Base-by-base conservation (phyloP, 35 echinoderm and acorn worm species). In the Acanthaster planci region DNA sequence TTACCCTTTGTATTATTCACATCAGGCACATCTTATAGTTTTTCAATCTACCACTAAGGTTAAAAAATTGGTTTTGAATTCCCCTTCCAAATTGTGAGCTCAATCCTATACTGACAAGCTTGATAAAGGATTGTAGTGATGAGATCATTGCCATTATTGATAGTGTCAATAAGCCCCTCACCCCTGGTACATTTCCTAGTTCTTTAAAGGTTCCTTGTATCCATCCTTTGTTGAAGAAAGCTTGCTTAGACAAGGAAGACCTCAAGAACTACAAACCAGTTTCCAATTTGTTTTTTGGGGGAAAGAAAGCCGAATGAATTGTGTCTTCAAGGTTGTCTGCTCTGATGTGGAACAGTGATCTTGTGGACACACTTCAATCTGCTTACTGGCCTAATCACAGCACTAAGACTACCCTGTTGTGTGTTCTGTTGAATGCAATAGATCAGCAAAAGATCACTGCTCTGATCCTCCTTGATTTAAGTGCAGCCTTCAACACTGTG, bases 141-240 rank as follows among this genome's bases (percentile, higher is more conserved):
- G 79, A 39, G 17, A 34, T 89, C 51, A 57, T 58, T 76, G 78
- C 87, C 36, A n/a, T 27, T 51, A 82, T 89, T 15, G 68, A 55
- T 14, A 89, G 82, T 82, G 40, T 89, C 7, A 81, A 89, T 80
- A 82, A 82, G 59, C 82, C 87, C 36, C 38, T 89, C 81, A 16
- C 29, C 19, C n/a, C 59, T 60, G 87, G 87, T 64, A 82, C 31
- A 51, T 89, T 89, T 82, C 87, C 87, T 17, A 29, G 37, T 0
- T 82, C 17, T 50, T 40, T 82, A 2, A 82, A 89, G 58, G 17
- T 79, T 81, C 54, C 78, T 40, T 82, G 72, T 82, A 47, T 90
- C 36, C 42, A 81, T 55, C 81, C 81, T 78, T 52, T 90, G 52
- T 60, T 90, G 31, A 90, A 90, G n/a, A 90, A 90, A 60, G 15